Conservation (phyloP, 2,113 vertebrate genomes). For the Dicrurus megarhynchus region DNA sequence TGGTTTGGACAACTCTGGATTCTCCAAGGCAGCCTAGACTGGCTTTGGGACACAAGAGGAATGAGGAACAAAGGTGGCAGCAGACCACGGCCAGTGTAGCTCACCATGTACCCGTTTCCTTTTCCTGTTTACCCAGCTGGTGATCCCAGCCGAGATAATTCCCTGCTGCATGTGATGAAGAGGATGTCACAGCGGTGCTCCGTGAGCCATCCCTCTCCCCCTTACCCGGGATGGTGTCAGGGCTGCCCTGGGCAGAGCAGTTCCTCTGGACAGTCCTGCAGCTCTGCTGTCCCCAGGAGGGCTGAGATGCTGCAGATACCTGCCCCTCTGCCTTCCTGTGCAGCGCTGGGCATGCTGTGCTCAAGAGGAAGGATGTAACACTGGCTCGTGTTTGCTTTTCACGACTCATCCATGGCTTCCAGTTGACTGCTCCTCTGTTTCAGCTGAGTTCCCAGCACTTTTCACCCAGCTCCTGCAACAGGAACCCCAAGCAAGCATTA, state of each 20-base stretch:
- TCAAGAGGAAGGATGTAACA: fast-evolving
- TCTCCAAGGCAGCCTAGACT: not conserved
- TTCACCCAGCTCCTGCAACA: not conserved
- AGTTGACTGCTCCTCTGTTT: not conserved
- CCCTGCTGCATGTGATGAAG: not conserved
- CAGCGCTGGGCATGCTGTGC: fast-evolving
- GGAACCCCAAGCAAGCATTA: not conserved
- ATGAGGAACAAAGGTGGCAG: not conserved
- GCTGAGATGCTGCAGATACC: not conserved
- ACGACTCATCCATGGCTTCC: not conserved
- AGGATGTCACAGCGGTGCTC: not conserved
- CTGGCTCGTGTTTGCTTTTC: not conserved
- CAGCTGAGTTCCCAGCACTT: not conserved
- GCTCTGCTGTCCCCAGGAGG: not conserved
- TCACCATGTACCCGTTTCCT: not conserved
- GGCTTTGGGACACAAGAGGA: not conserved
- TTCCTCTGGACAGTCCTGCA: not conserved
- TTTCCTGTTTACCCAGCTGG: not conserved
- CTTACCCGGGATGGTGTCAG: fast-evolving
- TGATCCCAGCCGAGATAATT: not conserved
- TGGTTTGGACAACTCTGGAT: not conserved
- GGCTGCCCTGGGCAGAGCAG: not conserved
- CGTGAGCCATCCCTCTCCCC: not conserved
- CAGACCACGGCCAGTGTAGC: fast-evolving
- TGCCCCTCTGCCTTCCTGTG: not conserved